phyloP scores from a whole-genome alignment of 1,140 invertebrate genomes.

The Drosophila grimshawi region DNA sequence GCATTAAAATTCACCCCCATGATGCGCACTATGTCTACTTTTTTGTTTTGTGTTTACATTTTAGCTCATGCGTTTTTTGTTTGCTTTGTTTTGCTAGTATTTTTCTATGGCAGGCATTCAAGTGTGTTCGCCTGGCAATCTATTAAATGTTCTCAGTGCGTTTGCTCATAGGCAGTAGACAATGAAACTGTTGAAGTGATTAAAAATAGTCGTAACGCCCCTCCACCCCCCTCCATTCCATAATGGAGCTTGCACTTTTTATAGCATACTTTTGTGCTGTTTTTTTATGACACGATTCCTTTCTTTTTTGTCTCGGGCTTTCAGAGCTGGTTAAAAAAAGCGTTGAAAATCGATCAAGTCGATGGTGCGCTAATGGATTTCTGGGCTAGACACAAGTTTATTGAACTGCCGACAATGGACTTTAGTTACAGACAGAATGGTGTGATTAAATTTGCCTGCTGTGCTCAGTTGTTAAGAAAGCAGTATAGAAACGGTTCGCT shows the following conservation, averaged over 20 bases:
- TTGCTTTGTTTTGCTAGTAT: slow-evolving; percentile 50
- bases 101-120: slow-evolving; percentile 56
- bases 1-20: slow-evolving; percentile 17
- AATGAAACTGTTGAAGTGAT: slow-evolving; percentile 80
- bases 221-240: neutral
- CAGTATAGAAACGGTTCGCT: neutral
- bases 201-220: slow-evolving; percentile 65
- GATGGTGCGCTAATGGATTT: slow-evolving; percentile 73
- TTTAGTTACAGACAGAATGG: slow-evolving; percentile 14
- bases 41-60: slow-evolving; percentile 21
- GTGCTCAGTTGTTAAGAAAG: slow-evolving; percentile 2
- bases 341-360: slow-evolving; percentile 69
- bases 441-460: slow-evolving; percentile 60
- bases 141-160: slow-evolving; percentile 82
- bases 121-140: slow-evolving; percentile 54
- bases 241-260: slow-evolving; percentile 48
- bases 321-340: slow-evolving; percentile 4
- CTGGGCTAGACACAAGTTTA: slow-evolving; percentile 76
- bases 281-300: slow-evolving; percentile 18
- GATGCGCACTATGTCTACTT: slow-evolving; percentile 5
- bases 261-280: slow-evolving; percentile 49
- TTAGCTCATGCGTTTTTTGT: slow-evolving; percentile 29
- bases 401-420: slow-evolving; percentile 55
- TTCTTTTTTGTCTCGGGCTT: slow-evolving; percentile 5
- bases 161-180: slow-evolving; percentile 62